Percentiles rank a stretch among this genome's conserved stretches.
Conservation (phyloP, 2,888 invertebrate genomes). For the Empis stercorea region DNA sequence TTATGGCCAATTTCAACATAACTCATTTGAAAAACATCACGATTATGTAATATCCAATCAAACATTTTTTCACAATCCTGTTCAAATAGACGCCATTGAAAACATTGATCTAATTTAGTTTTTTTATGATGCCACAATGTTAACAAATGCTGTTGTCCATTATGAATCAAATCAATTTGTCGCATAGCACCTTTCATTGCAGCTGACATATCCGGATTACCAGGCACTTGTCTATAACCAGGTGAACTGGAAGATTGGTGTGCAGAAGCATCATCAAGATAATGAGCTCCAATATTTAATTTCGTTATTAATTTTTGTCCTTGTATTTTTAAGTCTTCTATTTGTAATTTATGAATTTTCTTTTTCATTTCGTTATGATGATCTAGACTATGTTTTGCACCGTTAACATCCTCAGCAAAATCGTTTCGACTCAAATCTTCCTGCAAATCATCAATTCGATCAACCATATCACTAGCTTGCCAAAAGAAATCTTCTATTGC, state of each 20-base stretch:
- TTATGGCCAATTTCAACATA: conserved; percentile 95
- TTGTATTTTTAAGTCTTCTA: conserved; percentile 84
- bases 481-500: conserved; percentile 92
- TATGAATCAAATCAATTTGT: conserved; percentile 75
- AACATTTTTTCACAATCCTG: conserved; percentile 98
- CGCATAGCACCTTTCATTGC: conserved; percentile 59
- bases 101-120: conserved; percentile 88
- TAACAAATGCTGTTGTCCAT: conserved; percentile 80
- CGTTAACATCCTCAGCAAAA: conserved; percentile 87
- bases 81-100: conserved; percentile 89
- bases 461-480: conserved; percentile 88
- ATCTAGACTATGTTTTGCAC: conserved; percentile 84
- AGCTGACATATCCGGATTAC: conserved; percentile 39
- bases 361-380: conserved; percentile 89
- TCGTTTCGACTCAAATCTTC: conserved; percentile 87
- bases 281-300: conserved; percentile 22
- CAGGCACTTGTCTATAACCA: conserved; percentile 15
- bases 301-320: conserved; percentile 51
- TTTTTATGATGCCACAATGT: conserved; percentile 94
- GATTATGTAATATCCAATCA: conserved; percentile 93
- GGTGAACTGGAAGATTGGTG: conserved; percentile 38
- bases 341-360: conserved; percentile 83
- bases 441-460: conserved; percentile 82
- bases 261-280: conserved; percentile 18
- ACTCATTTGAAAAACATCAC: conserved; percentile 86